Evolutionary conservation across 2,113 vertebrate species (phyloP).

Genomic region (Suncus etruscus): DNA sequence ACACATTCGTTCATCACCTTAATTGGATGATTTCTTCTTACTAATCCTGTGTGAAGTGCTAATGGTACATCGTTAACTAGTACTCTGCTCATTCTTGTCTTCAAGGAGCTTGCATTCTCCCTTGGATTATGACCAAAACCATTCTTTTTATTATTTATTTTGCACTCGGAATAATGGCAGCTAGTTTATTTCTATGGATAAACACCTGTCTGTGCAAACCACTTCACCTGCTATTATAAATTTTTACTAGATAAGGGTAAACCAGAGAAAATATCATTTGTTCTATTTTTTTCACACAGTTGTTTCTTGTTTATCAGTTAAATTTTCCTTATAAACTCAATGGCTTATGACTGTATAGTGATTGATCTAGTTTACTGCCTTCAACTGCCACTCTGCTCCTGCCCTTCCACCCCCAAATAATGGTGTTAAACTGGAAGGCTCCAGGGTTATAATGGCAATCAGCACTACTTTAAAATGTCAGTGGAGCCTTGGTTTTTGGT

Average conservation of each 20-base stretch:
- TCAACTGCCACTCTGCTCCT: neutral
- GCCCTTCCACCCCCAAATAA: neutral
- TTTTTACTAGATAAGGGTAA: conserved; percentile 23
- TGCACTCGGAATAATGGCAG: neutral
- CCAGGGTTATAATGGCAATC: neutral
- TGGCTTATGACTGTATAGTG: neutral
- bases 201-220: neutral
- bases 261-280: neutral
- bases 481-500: neutral
- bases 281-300: neutral
- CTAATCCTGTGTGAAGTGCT: neutral
- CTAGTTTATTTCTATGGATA: neutral
- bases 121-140: conserved; percentile 29
- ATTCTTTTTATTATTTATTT: conserved; percentile 1
- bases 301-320: conserved; percentile 31
- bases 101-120: neutral
- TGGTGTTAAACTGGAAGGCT: neutral
- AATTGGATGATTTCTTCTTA: neutral
- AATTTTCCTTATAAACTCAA: conserved; percentile 36
- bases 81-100: neutral
- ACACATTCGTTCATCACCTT: neutral
- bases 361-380: neutral
- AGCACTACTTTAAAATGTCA: conserved; percentile 4
- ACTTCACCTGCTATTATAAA: neutral
- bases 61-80: neutral